Base-by-base conservation (phyloP, 1,140 invertebrate genomes). In the Drosophila persimilis region DNA sequence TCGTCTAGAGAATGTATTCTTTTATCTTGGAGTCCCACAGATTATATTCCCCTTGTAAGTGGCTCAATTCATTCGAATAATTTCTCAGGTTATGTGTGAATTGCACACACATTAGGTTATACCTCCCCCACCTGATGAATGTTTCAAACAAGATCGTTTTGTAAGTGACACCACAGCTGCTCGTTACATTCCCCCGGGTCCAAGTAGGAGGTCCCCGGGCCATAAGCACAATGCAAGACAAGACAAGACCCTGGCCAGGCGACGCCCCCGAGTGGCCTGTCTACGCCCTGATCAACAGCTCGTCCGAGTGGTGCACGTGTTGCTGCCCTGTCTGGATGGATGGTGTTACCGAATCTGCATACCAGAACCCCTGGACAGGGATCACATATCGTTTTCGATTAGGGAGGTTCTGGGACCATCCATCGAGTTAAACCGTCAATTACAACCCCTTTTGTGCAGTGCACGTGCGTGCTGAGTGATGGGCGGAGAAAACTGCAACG, bases 361-460 rank as follows among this genome's bases (percentile, higher is more conserved):
- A 77, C 17, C 26, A 41, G 54, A 41, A 61, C 80, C 77, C 58
- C 80, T 77, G 52, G 63, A 41, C 64, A 57, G 64, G 41, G 57
- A 58, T 67, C 73, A 56, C 54, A 44, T 73, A 44, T 74, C 13
- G 53, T 13, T 54, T 17, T 50, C 39, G 55, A 51, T 41, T 46
- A 67, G 73, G 81, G 77, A 77, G 81, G 80, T 55, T 61, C 77
- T 61, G 69, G 39, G 65, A 8, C 45, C 77, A 39, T 3, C 35
- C 35, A 60, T 47, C 55, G 61, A 86, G 73, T 85, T 86, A 71
- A 81, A 80, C 65, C 65, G 55, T 80, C 58, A 85, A 85, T 88
- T 81, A 88, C 77, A 64, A 86, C 70, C 81, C 69, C 81, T 86
- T 85, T 85, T 85, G 81, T 85, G 47, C 6, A 22, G 39, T 81